Evolutionary conservation across 2,888 invertebrate genomes (phyloP).

Genomic region (Dascillus cervinus): DNA sequence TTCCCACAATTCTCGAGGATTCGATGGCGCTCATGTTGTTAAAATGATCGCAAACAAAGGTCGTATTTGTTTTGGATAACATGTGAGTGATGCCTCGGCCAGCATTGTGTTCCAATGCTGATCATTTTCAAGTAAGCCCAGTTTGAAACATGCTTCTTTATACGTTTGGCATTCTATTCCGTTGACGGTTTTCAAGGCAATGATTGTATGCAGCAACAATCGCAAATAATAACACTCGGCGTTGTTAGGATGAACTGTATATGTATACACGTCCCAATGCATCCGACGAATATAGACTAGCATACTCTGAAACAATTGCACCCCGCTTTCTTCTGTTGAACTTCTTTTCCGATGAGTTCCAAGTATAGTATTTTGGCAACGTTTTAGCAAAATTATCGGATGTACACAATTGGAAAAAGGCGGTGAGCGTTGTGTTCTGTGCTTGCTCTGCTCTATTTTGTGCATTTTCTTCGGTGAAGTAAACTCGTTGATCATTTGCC

Average conservation of each 20-base stretch:
- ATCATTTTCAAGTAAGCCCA: constrained; percentile 21
- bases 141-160: constrained; percentile 9
- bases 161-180: constrained; percentile 9
- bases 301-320: constrained; percentile 10
- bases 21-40: background rate
- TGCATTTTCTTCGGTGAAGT: constrained; percentile 12
- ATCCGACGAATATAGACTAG: constrained; percentile 8
- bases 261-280: constrained; percentile 20
- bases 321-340: no score
- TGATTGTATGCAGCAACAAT: constrained; percentile 9
- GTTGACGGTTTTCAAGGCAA: constrained; percentile 13
- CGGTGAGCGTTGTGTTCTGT: constrained; percentile 10
- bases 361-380: constrained; percentile 11
- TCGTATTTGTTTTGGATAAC: constrained; percentile 12
- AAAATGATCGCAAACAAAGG: constrained; percentile 6
- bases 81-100: constrained; percentile 7
- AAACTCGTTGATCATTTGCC: constrained; percentile 18
- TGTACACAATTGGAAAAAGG: constrained; percentile 12
- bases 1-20: constrained; percentile 4
- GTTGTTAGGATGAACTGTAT: constrained; percentile 23
- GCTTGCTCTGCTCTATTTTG: no score
- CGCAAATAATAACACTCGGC: constrained; percentile 8
- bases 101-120: constrained; percentile 6
- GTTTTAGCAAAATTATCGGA: constrained; percentile 16
- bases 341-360: constrained; percentile 10